Evolutionary conservation across 92 coral and sea anemone species (phyloP), one percentile per base, ranked within the genome.

Genomic region (Plumapathes pennacea): DNA sequence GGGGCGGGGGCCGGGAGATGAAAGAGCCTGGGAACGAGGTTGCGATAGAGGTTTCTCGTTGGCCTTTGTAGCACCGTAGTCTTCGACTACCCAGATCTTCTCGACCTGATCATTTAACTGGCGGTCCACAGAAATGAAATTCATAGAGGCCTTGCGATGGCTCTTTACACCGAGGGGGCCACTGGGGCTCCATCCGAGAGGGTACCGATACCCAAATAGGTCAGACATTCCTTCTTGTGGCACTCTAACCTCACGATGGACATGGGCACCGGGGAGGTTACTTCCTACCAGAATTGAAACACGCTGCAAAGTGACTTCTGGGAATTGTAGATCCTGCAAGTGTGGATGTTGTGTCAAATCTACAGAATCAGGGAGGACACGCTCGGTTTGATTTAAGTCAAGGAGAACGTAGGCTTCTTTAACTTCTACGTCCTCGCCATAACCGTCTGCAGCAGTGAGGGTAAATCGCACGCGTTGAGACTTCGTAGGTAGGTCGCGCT

Each of bases 41-140:
- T 40, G 42, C 6, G 79, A 71, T 28, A 66, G 64, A 45, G 32
- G 53, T 23, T 25, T 57, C n/a, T 50, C 44, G 28, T 25, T 56
- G 1, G 64, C 32, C 32, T 14, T 38, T 10, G 53, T 45, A n/a
- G 69, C 51, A 20, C 81, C 86, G 19, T 48, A 42, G 23, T 34
- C 60, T 58, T 80, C 86, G 12, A 72, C 23, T 7, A 36, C 49
- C 85, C 80, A 79, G 19, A 79, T 62, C 25, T 40, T 57, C 26
- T 79, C 80, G 25, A 79, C 31, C 26, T 54, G 80, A 0, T 70
- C 53, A 15, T 64, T 58, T 20, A 71, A 38, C 46, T 31, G 67
- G 40, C 25, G 32, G 20, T 67, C 51, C 25, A 52, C 18, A 13
- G 66, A 31, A 0, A 34, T 30, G 29, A 10, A 65, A 22, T 65